A percentile compares a stretch with the other conserved stretches of the same genome.
Evolutionary conservation across 2,888 invertebrate genomes (phyloP).

Genomic region (Muschampia plurimacula): DNA sequence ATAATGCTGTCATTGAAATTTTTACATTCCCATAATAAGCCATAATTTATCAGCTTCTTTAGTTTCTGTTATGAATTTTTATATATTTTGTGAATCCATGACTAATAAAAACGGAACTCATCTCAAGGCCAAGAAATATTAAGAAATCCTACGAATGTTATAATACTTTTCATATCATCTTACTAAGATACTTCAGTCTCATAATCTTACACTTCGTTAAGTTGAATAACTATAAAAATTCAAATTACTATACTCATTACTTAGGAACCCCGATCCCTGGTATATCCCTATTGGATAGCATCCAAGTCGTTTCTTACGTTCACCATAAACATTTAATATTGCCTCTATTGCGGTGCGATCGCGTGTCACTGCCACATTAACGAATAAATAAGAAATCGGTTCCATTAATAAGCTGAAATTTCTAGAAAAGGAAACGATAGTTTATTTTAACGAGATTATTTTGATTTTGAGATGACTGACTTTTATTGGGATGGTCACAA

Average conservation of each 20-base stretch:
- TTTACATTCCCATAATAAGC: too few relatives aligned
- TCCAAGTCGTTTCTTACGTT: constrained; percentile 9
- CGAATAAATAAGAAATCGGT: constrained; percentile 24
- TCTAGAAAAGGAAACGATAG: constrained; percentile 5
- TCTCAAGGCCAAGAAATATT: background rate
- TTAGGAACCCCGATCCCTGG: background rate
- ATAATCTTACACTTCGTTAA: background rate
- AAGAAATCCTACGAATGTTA: background rate
- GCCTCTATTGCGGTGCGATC: constrained; percentile 17
- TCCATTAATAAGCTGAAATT: constrained; percentile 20
- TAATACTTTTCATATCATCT: background rate
- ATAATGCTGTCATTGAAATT: too few relatives aligned
- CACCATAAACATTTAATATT: constrained; percentile 26
- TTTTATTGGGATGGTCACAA: background rate
- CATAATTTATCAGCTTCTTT: too few relatives aligned
- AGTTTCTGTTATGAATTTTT: too few relatives aligned
- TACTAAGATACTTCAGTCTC: background rate
- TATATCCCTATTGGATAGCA: constrained; percentile 1
- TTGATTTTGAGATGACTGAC: background rate
- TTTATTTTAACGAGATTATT: background rate
- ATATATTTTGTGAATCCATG: too few relatives aligned
- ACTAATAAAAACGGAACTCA: too few relatives aligned
- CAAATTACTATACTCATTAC: background rate
- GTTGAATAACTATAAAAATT: background rate
- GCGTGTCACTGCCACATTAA: constrained; percentile 17